phyloP scores from a whole-genome alignment of 2,888 invertebrate genomes.

The Eueremaeus valkanovi region DNA sequence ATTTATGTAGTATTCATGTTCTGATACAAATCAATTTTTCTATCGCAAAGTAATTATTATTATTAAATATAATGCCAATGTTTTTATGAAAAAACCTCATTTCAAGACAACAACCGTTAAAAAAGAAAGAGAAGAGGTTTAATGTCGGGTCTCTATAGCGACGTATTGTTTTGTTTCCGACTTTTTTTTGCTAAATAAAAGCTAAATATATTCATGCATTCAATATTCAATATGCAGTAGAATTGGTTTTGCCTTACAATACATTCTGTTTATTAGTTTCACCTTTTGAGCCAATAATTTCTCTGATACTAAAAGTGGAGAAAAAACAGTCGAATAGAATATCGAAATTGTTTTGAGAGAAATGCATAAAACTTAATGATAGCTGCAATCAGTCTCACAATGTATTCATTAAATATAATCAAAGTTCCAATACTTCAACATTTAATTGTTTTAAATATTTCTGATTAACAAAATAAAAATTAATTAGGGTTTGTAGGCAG shows the following conservation, averaged over 20 bases:
- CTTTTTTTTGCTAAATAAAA: not conserved
- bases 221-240: conserved; percentile 19
- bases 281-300: not conserved
- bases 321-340: not conserved
- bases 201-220: conserved; percentile 25
- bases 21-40: conserved; percentile 25
- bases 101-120: conserved; percentile 28
- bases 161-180: conserved; percentile 23
- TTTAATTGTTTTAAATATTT: not conserved
- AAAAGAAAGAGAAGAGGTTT: conserved; percentile 24
- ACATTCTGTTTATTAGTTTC: not conserved
- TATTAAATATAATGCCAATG: conserved; percentile 13
- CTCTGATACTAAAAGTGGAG: not conserved
- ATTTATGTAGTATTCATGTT: not conserved
- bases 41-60: conserved; percentile 17
- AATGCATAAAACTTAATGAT: conserved; percentile 3
- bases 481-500: not conserved
- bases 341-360: not conserved
- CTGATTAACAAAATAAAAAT: not conserved
- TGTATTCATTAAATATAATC: too few species aligned
- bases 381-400: too few species aligned
- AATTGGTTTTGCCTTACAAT: not conserved
- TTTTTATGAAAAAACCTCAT: conserved; percentile 14
- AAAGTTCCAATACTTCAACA: too few species aligned
- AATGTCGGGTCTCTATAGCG: conserved; percentile 11